Conservation (phyloP, 2,797 vertebrate genomes). For the Enteromius anoplus region DNA sequence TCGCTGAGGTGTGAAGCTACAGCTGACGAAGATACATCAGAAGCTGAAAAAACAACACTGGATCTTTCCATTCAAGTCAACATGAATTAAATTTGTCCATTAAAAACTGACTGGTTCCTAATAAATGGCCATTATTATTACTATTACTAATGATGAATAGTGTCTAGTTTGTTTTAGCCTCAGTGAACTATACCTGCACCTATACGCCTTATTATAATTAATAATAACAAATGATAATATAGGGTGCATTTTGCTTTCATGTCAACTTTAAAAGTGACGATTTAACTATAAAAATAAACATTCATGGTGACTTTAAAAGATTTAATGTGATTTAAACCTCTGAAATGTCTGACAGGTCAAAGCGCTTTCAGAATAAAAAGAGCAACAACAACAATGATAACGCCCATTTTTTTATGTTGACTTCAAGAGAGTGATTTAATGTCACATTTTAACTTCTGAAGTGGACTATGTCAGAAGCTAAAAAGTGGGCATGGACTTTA, state of each 20-base stretch:
- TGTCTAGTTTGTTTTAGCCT: not conserved
- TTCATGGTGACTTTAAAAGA: not conserved
- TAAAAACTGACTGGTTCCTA: not conserved
- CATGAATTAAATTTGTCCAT: not conserved
- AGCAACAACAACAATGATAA: not conserved
- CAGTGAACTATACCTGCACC: not conserved
- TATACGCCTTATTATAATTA: too few species aligned
- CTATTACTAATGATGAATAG: not conserved
- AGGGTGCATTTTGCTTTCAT: not conserved
- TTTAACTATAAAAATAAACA: not conserved
- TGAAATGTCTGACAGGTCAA: not conserved
- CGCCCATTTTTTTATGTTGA: not conserved
- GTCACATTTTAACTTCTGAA: not conserved
- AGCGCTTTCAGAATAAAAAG: not conserved
- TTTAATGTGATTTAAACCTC: not conserved
- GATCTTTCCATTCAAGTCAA: not conserved
- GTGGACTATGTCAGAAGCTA: constrained; percentile 2
- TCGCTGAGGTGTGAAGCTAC: constrained; percentile 2
- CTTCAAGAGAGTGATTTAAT: not conserved
- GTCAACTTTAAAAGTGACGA: not conserved
- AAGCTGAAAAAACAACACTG: not conserved
- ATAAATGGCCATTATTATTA: not conserved
- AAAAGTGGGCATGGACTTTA: constrained; percentile 17
- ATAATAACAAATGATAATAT: not conserved
- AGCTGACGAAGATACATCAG: not conserved